phyloP scores from a whole-genome alignment of 2,888 invertebrate genomes.

The Platynereis dumerilii region DNA sequence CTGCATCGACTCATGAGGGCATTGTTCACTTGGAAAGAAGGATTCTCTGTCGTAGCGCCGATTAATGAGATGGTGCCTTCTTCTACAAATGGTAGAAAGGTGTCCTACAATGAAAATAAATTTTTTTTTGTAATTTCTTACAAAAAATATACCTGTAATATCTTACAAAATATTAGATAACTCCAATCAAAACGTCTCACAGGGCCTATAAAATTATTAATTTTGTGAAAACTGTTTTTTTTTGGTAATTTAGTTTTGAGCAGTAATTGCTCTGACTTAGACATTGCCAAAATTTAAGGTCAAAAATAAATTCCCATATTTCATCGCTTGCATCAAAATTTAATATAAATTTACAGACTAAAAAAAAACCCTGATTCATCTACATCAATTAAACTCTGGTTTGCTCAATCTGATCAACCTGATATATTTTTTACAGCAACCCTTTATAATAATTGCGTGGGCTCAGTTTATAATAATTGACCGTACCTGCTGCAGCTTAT shows the following conservation, averaged over 20 bases:
- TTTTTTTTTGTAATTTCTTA: neutral
- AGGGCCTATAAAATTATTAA: too few relatives aligned
- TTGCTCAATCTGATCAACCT: too few relatives aligned
- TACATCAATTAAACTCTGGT: neutral
- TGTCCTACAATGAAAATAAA: slow-evolving; percentile 67
- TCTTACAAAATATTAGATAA: neutral
- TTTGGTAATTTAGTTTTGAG: too few relatives aligned
- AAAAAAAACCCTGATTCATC: slow-evolving; percentile 13
- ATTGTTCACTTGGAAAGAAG: slow-evolving; percentile 75
- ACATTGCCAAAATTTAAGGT: too few relatives aligned
- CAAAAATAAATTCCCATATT: neutral
- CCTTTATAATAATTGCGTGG: too few relatives aligned
- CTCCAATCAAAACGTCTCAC: too few relatives aligned
- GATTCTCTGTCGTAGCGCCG: slow-evolving; percentile 87
- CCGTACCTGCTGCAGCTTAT: slow-evolving; percentile 81
- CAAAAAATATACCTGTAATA: neutral
- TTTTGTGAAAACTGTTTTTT: too few relatives aligned
- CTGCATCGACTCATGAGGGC: slow-evolving; percentile 80
- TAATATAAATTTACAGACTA: neutral
- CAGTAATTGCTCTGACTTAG: too few relatives aligned
- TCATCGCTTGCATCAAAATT: neutral
- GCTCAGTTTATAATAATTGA: too few relatives aligned
- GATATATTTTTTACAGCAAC: too few relatives aligned
- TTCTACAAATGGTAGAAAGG: slow-evolving; percentile 80
- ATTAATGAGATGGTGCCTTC: slow-evolving; percentile 79